Conservation (phyloP, 2,888 invertebrate species). For the Lasius fuliginosus region DNA sequence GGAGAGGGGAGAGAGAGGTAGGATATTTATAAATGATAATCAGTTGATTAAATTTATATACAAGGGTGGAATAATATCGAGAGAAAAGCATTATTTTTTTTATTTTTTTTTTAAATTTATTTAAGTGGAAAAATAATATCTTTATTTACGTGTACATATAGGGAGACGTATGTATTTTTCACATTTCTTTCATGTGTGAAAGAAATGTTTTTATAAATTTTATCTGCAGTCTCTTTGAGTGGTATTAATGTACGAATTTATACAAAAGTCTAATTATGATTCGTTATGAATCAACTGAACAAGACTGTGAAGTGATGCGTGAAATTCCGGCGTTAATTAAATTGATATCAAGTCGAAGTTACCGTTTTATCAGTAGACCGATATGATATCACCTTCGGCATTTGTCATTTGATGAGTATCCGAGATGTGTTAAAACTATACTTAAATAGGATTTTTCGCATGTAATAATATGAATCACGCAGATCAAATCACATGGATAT, state of each 20-base stretch:
- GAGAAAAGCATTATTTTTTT: not conserved
- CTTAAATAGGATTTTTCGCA: not conserved
- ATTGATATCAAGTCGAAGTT: not conserved
- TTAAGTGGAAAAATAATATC: not conserved
- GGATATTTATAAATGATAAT: not conserved
- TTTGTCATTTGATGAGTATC: not conserved
- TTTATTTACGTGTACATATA: slow-evolving; percentile 3
- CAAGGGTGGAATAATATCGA: not conserved
- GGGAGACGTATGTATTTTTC: not conserved
- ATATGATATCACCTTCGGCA: slow-evolving; percentile 7
- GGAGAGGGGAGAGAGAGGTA: not conserved
- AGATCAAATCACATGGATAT: not conserved
- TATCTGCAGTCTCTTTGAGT: not conserved
- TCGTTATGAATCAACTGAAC: no score
- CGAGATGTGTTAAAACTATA: not conserved
- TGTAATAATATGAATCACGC: not conserved
- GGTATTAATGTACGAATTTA: not conserved
- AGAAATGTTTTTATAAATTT: not conserved
- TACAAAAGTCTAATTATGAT: not conserved
- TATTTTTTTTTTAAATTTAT: not conserved
- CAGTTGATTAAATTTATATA: not conserved
- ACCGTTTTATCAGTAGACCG: not conserved
- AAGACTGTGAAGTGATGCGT: not conserved
- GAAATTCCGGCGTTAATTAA: not conserved
- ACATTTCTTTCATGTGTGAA: not conserved